phyloP scores from a whole-genome alignment of 2,113 vertebrate species.

The Eleginops maclovinus region DNA sequence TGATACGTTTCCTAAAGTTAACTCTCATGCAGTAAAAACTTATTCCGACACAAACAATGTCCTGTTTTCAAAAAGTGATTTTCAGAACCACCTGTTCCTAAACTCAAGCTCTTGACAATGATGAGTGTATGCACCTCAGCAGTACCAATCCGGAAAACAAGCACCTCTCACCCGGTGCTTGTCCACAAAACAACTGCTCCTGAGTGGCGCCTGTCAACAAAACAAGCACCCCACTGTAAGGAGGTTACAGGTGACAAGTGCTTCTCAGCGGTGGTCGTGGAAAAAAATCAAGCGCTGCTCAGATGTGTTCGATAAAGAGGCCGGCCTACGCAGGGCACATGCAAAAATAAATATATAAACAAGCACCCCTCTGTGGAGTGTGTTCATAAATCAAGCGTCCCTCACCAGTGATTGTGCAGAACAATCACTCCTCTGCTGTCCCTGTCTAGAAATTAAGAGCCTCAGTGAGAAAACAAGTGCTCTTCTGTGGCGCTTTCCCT shows the following conservation, averaged over 20 bases:
- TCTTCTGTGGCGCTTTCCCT: slow-evolving; percentile 7
- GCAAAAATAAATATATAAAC: slow-evolving; percentile 26
- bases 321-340: slow-evolving; percentile 1
- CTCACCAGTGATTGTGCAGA: slow-evolving; percentile 44
- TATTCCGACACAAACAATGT: neutral
- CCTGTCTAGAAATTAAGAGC: slow-evolving; percentile 49
- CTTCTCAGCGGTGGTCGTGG: slow-evolving; percentile 17
- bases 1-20: too few relatives aligned
- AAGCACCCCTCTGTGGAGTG: slow-evolving; percentile 18
- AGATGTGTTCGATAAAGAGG: slow-evolving; percentile 38
- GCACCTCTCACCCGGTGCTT: slow-evolving; percentile 28
- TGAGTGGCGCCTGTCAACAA: slow-evolving; percentile 58
- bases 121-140: slow-evolving; percentile 14
- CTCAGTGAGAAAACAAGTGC: slow-evolving; percentile 45
- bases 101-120: slow-evolving; percentile 15
- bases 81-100: slow-evolving; percentile 21
- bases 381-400: slow-evolving; percentile 63
- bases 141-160: slow-evolving; percentile 30
- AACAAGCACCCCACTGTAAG: slow-evolving; percentile 42
- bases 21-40: neutral
- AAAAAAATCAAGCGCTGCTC: slow-evolving; percentile 49
- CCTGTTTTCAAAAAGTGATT: neutral
- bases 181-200: slow-evolving; percentile 42
- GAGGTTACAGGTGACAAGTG: slow-evolving; percentile 44
- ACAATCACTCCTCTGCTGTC: slow-evolving; percentile 55